Evolutionary conservation across 2,888 invertebrate species (phyloP).

Genomic region (Eilema griseolum): DNA sequence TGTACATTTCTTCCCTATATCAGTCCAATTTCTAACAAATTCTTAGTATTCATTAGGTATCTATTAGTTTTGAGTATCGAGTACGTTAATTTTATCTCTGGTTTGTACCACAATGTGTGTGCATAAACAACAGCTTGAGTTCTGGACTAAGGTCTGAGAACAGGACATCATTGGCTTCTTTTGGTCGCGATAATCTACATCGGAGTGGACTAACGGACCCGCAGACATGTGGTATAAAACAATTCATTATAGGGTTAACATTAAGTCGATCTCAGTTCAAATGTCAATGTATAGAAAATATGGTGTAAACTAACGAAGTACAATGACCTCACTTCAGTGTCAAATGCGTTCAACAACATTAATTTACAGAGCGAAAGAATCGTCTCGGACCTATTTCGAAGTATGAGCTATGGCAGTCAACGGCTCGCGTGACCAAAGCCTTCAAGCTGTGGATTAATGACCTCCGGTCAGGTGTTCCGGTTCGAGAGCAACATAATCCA

Average conservation of each 20-base stretch:
- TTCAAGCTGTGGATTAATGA: conserved; percentile 50
- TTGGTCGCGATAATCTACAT: no score
- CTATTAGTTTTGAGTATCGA: no score
- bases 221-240: background rate
- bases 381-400: conserved; percentile 34
- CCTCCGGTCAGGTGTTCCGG: conserved; percentile 50
- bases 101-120: no score
- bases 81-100: no score
- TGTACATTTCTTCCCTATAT: background rate
- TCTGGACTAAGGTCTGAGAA: no score
- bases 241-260: background rate
- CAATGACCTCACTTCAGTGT: conserved; percentile 42
- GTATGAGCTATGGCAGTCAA: conserved; percentile 42
- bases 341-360: conserved; percentile 55
- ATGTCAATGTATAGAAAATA: conserved; percentile 19
- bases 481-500: conserved; percentile 38
- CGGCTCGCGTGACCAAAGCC: conserved; percentile 61
- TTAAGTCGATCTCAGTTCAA: conserved; percentile 17
- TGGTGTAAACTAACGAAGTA: conserved; percentile 33
- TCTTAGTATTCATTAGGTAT: no score
- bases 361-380: conserved; percentile 51
- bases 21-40: background rate
- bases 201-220: no score
- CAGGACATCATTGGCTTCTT: no score
- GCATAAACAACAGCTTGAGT: no score